Conservation (phyloP, 2,888 invertebrate species). For the Caenorhabditis uteleia region DNA sequence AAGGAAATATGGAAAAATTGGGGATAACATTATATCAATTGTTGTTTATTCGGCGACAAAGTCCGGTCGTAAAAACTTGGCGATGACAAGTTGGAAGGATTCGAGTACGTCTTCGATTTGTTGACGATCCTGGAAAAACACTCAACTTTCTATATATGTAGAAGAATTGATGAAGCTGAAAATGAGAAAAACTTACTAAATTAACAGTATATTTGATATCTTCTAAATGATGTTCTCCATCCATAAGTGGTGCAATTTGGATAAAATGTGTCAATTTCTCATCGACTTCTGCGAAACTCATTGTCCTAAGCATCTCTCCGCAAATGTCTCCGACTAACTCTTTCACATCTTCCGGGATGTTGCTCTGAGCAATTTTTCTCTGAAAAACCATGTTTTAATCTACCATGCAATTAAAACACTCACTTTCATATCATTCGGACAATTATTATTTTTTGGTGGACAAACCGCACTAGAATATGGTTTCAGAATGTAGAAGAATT, state of each 20-base stretch:
- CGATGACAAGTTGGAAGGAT: slow-evolving; percentile 44
- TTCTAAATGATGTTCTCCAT: slow-evolving; percentile 59
- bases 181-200: slow-evolving; percentile 14
- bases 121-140: slow-evolving; percentile 28
- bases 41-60: slow-evolving; percentile 35
- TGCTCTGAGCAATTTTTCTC: slow-evolving; percentile 9
- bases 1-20: too few relatives aligned
- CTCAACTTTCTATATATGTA: not conserved
- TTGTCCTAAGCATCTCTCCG: slow-evolving; percentile 22
- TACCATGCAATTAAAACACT: not conserved
- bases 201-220: slow-evolving; percentile 55
- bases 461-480: slow-evolving; percentile 38
- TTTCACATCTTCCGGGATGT: slow-evolving; percentile 16
- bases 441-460: slow-evolving; percentile 16
- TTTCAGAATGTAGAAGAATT: slow-evolving; percentile 54
- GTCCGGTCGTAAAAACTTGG: slow-evolving; percentile 48
- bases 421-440: slow-evolving; percentile 17
- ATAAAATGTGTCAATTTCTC: slow-evolving; percentile 28
- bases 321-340: slow-evolving; percentile 32
- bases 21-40: too few relatives aligned
- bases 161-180: not conserved
- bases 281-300: slow-evolving; percentile 13
- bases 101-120: slow-evolving; percentile 35
- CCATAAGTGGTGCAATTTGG: slow-evolving; percentile 46
- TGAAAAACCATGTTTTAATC: slow-evolving; percentile 9